Base-by-base conservation (phyloP, 2,797 vertebrate genomes). In the Sebastes diploproa region DNA sequence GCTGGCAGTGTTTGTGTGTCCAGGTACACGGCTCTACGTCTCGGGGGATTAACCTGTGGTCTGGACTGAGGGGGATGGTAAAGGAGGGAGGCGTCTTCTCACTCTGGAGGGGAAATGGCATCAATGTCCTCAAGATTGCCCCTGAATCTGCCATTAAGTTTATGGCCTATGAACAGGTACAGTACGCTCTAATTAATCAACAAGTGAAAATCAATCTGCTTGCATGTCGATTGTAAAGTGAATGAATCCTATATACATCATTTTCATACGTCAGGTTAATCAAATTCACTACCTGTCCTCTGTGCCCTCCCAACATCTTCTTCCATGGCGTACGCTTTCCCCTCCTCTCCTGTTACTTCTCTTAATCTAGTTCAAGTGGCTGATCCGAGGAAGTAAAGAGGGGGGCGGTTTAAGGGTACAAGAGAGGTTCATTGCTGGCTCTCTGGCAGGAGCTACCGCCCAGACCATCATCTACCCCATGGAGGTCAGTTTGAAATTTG, bases 401-500 rank as follows among this genome's bases (percentile, higher is more conserved):
- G 95, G 96, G 11, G 95, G 96, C 3, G 95, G 93, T 22, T 38
- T 98, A 70, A 95, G 96, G 66, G 95, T 97, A 0, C 82, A 96
- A 55, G 97, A 99, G 89, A 96, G 98, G 88, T 98, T 99, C 88
- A 56, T 98, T 7, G 97, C 98, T 77, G 98, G 98, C n/a, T 99
- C 98, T 32, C 87, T 98, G 90, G 98, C 98, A 68, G 98, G 98
- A 89, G 97, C 95, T 54, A 98, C 96, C 1, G 97, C 98, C 72
- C 98, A 99, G 87, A 98, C 97, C 18, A 96, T 97, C 81, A 99
- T 99, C 89, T 99, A 99, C 89, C 98, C 98, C 23, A 97, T 98
- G 98, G 98, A 99, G 96, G 98, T 98, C 88, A 90, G 96, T 82
- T 11, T 72, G 3, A 60, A 11, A 14, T 8, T 12, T 18, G 3